Evolutionary conservation across 1,140 invertebrate species (phyloP), one percentile per base, ranked within the genome.

Genomic region (Ceratitis capitata): DNA sequence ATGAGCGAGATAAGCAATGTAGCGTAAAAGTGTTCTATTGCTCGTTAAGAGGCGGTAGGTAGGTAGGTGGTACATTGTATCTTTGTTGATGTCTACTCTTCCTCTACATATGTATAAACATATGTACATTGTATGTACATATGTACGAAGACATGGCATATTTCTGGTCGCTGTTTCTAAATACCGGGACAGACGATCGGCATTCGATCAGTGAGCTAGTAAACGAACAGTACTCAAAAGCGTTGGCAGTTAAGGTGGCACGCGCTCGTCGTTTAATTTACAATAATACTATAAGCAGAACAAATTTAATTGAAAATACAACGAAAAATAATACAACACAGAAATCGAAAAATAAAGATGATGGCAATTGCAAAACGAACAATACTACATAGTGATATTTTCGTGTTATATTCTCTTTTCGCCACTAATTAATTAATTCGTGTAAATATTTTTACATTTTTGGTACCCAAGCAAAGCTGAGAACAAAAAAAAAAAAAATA

Each of bases 161-260:
- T 78, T 78, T 78, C 45, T 61, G 10, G 19, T 56, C 19, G 39
- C 39, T 78, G 39, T 9, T 78, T 78, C 69, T 78, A 78, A 78
- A 78, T 45, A 78, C 69, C 69, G 69, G 69, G 69, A 78, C n/a
- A n/a, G n/a, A n/a, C 42, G 69, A 10, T 78, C 69, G 69, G 39
- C 69, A 78, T 78, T 78, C 69, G 69, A 78, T 78, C 69, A 45
- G 9, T 26, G 69, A 78, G 39, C 35, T 78, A 78, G 69, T 78
- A 42, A 78, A 78, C 69, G 69, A 47, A 26, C 69, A 78, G 69
- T 78, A 78, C 69, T 26, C 69, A 78, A 78, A 78, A 6, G 69
- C 69, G 26, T 35, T 45, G 39, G n/a, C 69, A 45, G 35, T 19
- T 10, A 26, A 78, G 69, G 35, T 78, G 69, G 39, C 69, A n/a